A percentile compares a stretch with the other conserved stretches of the same genome.
These are phyloP conservation scores for Exocentrus adspersus DNA, from an alignment of 2,888 invertebrate species.

Conservation along the genomic window DNA sequence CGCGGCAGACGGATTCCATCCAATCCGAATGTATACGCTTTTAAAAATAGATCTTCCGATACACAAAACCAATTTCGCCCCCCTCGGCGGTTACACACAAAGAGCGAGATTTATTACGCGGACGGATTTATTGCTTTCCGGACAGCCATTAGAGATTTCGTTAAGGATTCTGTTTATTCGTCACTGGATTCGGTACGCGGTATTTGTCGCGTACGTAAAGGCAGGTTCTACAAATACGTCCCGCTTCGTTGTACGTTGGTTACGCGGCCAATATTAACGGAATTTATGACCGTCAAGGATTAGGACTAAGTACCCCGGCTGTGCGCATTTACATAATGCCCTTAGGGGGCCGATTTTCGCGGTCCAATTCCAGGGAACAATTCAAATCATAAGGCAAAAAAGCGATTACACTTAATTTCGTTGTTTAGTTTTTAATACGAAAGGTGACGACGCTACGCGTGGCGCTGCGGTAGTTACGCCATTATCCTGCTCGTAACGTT, in stretches of 20 bases:
- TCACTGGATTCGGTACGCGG: background rate
- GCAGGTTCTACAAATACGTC: too few relatives aligned
- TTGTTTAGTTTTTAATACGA: conserved; percentile 24
- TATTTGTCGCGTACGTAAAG: too few relatives aligned
- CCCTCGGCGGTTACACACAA: too few relatives aligned
- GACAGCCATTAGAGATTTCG: background rate
- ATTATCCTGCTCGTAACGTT: background rate
- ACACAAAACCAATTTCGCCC: conserved; percentile 1
- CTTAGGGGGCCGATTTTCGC: conserved; percentile 20
- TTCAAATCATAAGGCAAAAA: conserved; percentile 33
- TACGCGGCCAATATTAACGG: conserved; percentile 13
- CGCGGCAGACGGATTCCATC: background rate
- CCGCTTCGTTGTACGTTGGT: too few relatives aligned
- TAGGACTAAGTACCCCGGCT: conserved; percentile 14
- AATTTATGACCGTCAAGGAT: conserved; percentile 24
- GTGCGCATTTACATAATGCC: conserved; percentile 22
- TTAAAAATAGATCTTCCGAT: background rate
- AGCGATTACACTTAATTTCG: too few relatives aligned
- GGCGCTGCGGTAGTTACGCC: too few relatives aligned
- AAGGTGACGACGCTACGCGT: conserved; percentile 19
- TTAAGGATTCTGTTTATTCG: background rate
- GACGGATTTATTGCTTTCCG: background rate
- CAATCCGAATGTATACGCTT: background rate
- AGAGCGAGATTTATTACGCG: background rate
- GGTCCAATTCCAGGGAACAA: conserved; percentile 30